Evolutionary conservation across 2,888 invertebrate species (phyloP).

Genomic region (Pteria penguin): DNA sequence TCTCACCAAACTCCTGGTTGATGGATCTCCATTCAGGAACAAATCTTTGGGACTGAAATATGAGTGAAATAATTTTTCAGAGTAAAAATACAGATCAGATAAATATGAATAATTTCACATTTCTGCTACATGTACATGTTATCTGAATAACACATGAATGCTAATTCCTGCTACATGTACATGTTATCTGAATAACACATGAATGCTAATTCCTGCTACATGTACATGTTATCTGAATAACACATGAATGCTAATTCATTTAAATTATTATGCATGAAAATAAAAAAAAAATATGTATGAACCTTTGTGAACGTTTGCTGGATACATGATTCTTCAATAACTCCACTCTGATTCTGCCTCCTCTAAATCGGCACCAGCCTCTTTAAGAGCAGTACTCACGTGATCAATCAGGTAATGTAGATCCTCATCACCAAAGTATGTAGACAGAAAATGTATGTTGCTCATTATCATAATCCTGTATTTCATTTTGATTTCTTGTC

Average conservation of each 20-base stretch:
- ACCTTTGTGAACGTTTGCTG: background rate
- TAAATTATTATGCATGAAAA: background rate
- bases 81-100: background rate
- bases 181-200: no score
- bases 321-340: conserved; percentile 19
- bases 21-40: background rate
- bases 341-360: conserved; percentile 36
- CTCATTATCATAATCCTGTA: no score
- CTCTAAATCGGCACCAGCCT: background rate
- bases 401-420: conserved; percentile 11
- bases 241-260: no score
- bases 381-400: conserved; percentile 10
- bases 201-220: no score
- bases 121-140: no score
- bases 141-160: no score
- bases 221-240: no score
- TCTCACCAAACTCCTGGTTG: conserved; percentile 13
- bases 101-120: no score
- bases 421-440: conserved; percentile 36
- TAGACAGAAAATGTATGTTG: background rate
- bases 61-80: background rate
- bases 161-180: no score
- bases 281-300: background rate
- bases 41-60: background rate
- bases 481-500: no score